These are phyloP conservation scores for Leptonema lineaticorne DNA, from an alignment of 1,140 invertebrate genomes.

Conservation along the genomic window DNA sequence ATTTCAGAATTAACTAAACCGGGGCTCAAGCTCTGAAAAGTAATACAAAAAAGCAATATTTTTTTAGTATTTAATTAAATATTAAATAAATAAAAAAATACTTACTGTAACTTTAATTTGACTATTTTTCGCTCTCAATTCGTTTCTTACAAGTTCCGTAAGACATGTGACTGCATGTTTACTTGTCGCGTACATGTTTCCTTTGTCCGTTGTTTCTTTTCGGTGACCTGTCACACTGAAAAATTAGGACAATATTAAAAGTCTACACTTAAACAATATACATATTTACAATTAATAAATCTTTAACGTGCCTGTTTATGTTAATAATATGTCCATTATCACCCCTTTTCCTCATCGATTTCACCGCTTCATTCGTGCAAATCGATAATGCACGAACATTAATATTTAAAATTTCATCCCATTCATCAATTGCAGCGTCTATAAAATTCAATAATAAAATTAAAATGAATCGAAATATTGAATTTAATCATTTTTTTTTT, in stretches of 20 bases:
- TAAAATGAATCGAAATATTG: no score
- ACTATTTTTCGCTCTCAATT: slow-evolving; percentile 58
- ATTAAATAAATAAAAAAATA: neutral
- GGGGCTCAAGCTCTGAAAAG: slow-evolving; percentile 6
- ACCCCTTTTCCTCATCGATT: slow-evolving; percentile 60
- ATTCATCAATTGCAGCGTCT: slow-evolving; percentile 33
- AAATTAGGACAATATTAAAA: no score
- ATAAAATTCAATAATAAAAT: no score
- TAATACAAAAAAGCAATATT: neutral
- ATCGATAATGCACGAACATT: slow-evolving; percentile 61
- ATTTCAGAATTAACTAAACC: neutral
- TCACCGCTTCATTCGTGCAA: slow-evolving; percentile 59
- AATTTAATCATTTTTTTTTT: no score
- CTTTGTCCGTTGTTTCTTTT: slow-evolving; percentile 38
- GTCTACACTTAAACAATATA: no score
- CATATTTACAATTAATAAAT: neutral
- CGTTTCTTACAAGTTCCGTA: slow-evolving; percentile 62
- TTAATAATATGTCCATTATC: slow-evolving; percentile 68
- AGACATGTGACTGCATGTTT: slow-evolving; percentile 63
- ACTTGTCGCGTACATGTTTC: slow-evolving; percentile 58
- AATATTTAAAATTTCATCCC: slow-evolving; percentile 53
- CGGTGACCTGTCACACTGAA: slow-evolving; percentile 51
- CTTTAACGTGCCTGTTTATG: slow-evolving; percentile 63
- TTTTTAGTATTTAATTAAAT: no score
- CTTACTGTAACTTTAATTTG: slow-evolving; percentile 67